Evolutionary conservation across 2,797 vertebrate species (phyloP).

Genomic region (Atherinosoma microstoma): DNA sequence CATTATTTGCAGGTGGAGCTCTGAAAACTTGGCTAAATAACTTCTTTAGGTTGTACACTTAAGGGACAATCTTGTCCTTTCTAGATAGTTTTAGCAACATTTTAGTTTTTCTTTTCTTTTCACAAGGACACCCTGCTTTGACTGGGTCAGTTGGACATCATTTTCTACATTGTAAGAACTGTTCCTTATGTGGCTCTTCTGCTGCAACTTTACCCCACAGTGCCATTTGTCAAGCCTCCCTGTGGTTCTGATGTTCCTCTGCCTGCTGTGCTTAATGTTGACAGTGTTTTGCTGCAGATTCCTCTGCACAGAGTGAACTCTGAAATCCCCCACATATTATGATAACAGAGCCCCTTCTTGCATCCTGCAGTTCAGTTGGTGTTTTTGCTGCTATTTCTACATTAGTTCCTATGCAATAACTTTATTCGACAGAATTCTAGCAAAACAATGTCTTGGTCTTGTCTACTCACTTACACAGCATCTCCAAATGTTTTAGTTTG

Average conservation of each 20-base stretch:
- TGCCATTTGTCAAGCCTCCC: slow-evolving; percentile 4
- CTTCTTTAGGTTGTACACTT: neutral
- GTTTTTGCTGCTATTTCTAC: neutral
- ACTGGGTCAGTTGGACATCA: neutral
- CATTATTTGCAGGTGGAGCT: neutral
- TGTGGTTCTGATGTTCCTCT: slow-evolving; percentile 14
- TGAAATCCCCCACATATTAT: neutral
- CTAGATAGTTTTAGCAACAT: neutral
- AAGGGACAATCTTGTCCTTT: neutral
- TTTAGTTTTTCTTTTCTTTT: neutral
- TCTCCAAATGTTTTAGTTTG: neutral
- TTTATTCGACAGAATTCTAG: neutral
- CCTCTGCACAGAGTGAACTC: slow-evolving; percentile 6
- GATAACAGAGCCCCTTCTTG: neutral
- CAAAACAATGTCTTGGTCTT: neutral
- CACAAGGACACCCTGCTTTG: neutral
- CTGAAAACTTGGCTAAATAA: neutral
- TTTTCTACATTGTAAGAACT: neutral
- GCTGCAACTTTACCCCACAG: neutral
- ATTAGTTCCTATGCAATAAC: neutral
- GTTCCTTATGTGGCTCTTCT: neutral
- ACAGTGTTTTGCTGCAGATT: slow-evolving; percentile 4
- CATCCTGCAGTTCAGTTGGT: slow-evolving; percentile 5
- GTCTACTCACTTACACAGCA: neutral
- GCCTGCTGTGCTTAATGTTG: slow-evolving; percentile 10